Conservation (phyloP, 2,797 vertebrate genomes). For the Triplophysa bombifrons region DNA sequence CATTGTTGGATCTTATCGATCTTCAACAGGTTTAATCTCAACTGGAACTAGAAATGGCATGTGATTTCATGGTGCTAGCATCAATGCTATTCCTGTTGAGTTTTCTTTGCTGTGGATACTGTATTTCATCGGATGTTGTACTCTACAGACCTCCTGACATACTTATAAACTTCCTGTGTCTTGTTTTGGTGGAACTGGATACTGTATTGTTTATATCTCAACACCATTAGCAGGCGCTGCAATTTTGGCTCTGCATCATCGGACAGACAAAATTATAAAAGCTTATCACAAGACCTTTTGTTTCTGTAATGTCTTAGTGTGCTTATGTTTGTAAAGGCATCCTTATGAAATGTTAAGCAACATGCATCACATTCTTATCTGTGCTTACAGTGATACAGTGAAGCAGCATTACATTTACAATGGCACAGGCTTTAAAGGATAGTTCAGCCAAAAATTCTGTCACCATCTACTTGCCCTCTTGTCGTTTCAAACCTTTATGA, state of each 20-base stretch:
- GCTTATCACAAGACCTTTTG: neutral
- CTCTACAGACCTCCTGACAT: neutral
- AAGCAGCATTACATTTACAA: too few species aligned
- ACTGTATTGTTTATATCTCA: slow-evolving; percentile 10
- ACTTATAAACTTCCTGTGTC: slow-evolving; percentile 16
- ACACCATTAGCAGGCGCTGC: slow-evolving; percentile 12
- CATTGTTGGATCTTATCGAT: slow-evolving; percentile 40
- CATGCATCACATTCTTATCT: neutral
- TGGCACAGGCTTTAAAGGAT: too few species aligned
- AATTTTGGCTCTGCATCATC: neutral
- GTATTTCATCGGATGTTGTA: slow-evolving; percentile 2
- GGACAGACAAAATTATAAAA: slow-evolving; percentile 1
- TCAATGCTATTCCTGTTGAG: neutral
- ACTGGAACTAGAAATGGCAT: slow-evolving; percentile 9
- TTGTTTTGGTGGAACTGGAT: neutral
- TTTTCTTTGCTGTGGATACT: neutral
- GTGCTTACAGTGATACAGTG: too few species aligned
- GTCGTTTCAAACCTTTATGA: too few species aligned
- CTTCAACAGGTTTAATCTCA: slow-evolving; percentile 34
- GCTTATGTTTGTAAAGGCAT: neutral
- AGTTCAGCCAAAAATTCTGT: too few species aligned
- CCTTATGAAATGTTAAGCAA: neutral
- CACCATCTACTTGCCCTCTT: too few species aligned
- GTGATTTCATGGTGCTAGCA: neutral
- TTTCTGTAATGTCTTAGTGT: neutral